These are phyloP conservation scores for Peromyscus maniculatus DNA, from an alignment of 2,113 vertebrate species.

Conservation along the genomic window DNA sequence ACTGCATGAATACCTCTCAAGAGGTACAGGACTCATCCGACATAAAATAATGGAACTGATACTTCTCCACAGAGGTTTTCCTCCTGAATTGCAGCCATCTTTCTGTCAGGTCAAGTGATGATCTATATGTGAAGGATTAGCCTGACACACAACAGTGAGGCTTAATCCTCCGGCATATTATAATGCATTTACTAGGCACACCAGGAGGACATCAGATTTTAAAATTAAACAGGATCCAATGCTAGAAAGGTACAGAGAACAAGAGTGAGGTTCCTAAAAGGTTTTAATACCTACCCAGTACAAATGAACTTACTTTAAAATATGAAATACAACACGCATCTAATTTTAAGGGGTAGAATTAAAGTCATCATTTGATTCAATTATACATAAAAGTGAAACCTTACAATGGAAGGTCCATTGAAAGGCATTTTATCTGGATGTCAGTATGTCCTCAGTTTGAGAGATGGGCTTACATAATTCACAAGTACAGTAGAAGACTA, in stretches of 20 bases:
- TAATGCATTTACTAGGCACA: slow-evolving; percentile 98
- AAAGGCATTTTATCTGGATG: not conserved
- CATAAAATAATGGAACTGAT: slow-evolving; percentile 77
- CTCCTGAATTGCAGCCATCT: slow-evolving; percentile 93
- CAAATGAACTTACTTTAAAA: slow-evolving; percentile 76
- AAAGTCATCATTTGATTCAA: slow-evolving; percentile 53
- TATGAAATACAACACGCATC: slow-evolving; percentile 41
- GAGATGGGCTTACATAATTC: not conserved
- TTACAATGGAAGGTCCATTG: slow-evolving; percentile 46
- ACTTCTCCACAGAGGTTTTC: slow-evolving; percentile 69
- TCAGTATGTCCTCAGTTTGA: slow-evolving; percentile 11
- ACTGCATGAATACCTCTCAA: accelerated
- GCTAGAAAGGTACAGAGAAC: slow-evolving; percentile 92
- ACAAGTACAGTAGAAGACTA: slow-evolving; percentile 20
- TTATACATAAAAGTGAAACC: slow-evolving; percentile 54
- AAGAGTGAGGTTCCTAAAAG: slow-evolving; percentile 86
- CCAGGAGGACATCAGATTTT: slow-evolving; percentile 95
- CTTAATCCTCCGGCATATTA: slow-evolving; percentile 96
- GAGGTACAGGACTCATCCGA: not conserved
- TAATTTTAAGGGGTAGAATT: slow-evolving; percentile 42
- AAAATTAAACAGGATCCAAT: slow-evolving; percentile 94
- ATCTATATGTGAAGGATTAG: slow-evolving; percentile 93
- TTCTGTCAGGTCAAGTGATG: slow-evolving; percentile 95
- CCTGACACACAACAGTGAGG: slow-evolving; percentile 96
- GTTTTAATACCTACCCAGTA: slow-evolving; percentile 71